Conservation (phyloP, 2,113 vertebrate species). For the Plestiodon gilberti region DNA sequence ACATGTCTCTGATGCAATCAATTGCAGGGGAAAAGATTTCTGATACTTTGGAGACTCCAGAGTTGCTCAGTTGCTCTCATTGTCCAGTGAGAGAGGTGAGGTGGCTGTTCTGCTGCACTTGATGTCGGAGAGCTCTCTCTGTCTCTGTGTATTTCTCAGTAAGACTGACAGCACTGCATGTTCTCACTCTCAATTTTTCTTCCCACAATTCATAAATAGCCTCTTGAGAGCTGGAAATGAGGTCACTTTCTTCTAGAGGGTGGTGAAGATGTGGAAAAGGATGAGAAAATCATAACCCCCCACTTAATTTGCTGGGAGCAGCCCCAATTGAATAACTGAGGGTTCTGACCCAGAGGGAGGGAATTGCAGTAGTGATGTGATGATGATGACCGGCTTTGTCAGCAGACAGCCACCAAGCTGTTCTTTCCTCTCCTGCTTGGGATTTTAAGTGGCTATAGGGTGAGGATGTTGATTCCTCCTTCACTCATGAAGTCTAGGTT, state of each 20-base stretch:
- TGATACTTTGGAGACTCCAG: fast-evolving
- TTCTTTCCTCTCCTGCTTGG: constrained; percentile 27
- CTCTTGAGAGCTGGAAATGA: constrained; percentile 74
- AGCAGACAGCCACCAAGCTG: background rate
- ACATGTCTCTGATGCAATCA: background rate
- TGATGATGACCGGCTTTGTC: constrained; percentile 16
- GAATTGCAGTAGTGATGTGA: background rate
- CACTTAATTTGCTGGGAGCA: constrained; percentile 28
- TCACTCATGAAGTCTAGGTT: constrained; percentile 44
- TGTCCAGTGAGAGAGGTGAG: background rate
- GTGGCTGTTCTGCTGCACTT: background rate
- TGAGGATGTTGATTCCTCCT: constrained; percentile 59
- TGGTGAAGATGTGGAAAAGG: constrained; percentile 55
- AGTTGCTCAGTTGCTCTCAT: background rate
- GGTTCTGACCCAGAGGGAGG: constrained; percentile 18
- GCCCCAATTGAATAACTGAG: constrained; percentile 23
- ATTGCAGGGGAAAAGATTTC: background rate
- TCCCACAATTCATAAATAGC: constrained; percentile 64
- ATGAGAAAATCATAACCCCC: constrained; percentile 69
- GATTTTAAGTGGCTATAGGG: constrained; percentile 48
- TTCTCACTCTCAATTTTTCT: constrained; percentile 40
- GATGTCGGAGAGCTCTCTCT: constrained; percentile 17
- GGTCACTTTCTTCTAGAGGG: constrained; percentile 76
- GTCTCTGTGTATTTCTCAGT: background rate
- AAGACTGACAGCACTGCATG: constrained; percentile 23